Evolutionary conservation across 2,888 invertebrate genomes (phyloP), one percentile per base, ranked within the genome.

Genomic region (Leptopilina drosophilae): DNA sequence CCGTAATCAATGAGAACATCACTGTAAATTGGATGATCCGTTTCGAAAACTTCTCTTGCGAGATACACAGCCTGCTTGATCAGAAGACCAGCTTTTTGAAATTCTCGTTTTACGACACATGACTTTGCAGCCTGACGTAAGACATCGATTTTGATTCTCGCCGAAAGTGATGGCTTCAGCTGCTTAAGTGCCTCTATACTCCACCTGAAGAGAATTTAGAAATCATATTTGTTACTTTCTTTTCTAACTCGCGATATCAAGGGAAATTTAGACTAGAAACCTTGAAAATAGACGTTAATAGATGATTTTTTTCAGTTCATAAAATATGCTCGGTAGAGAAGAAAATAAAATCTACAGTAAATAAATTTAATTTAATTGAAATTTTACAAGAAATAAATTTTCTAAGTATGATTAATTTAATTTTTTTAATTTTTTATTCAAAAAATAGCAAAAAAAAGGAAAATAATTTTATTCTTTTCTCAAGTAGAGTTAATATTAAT

Each of bases 1-100:
- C 97, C 98, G 92, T 96, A 97, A 93, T 98, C 98, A 85, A 97
- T 93, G 80, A 98, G 93, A 64, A 96, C 95, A 91, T 97, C 97
- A 40, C 98, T 96, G 91, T 95, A 96, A 87, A 96, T 95, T 78
- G 96, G 97, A 93, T 97, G 97, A n/a, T 93, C 91, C 40, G 93
- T 92, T 1, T 94, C 94, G 92, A 94, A 95, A 66, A 93, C 91
- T 85, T 93, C 92, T 15, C 95, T 93, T 14, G 96, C 95, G 77
- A 95, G 93, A 81, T 94, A 94, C 64, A 97, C 95, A 0, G 97
- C 98, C 92, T 97, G 96, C 82, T 95, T 95, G 85, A 98, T 96
- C 76, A 98, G 93, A 84, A 96, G 93, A 85, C 96, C 96, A 42
- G 98, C 98, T 88, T 95, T 95, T 59, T 93, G 93, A 92, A 98